Percentiles rank a stretch among this genome's conserved stretches.
Conservation (phyloP, 2,888 invertebrate genomes). For the Chrysolina oricalcia region DNA sequence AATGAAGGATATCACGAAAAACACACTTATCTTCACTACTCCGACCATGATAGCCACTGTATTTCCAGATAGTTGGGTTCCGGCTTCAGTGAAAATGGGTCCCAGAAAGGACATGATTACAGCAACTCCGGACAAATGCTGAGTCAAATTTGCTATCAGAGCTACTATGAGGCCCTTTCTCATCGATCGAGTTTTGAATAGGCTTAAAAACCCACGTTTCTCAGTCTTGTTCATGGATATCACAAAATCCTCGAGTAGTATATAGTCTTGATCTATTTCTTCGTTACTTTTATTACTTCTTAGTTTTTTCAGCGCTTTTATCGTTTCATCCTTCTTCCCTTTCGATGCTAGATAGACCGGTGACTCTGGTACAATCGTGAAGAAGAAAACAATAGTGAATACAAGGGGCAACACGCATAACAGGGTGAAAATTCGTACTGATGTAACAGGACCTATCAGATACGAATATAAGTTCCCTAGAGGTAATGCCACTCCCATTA, state of each 20-base stretch:
- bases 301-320: conserved; percentile 29
- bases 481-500: conserved; percentile 37
- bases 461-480: conserved; percentile 47
- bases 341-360: conserved; percentile 49
- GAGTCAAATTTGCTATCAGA: conserved; percentile 85
- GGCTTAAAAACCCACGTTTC: conserved; percentile 13
- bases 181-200: conserved; percentile 30
- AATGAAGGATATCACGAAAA: conserved; percentile 80
- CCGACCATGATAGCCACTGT: conserved; percentile 84
- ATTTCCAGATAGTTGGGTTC: conserved; percentile 75
- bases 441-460: conserved; percentile 46
- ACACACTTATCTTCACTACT: conserved; percentile 80
- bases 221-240: conserved; percentile 73
- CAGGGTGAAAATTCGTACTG: conserved; percentile 42
- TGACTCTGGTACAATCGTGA: conserved; percentile 48
- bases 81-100: conserved; percentile 81
- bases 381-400: conserved; percentile 37
- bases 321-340: conserved; percentile 12
- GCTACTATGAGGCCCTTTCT: conserved; percentile 78
- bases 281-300: conserved; percentile 4
- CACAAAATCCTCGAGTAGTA: conserved; percentile 71
- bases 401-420: conserved; percentile 42
- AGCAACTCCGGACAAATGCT: conserved; percentile 85
- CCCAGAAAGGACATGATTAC: conserved; percentile 85
- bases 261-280: conserved; percentile 27